Percentiles rank a stretch among this genome's conserved stretches.
These are phyloP conservation scores for Pegoplata infirma DNA, from an alignment of 2,888 invertebrate genomes.

Conservation along the genomic window DNA sequence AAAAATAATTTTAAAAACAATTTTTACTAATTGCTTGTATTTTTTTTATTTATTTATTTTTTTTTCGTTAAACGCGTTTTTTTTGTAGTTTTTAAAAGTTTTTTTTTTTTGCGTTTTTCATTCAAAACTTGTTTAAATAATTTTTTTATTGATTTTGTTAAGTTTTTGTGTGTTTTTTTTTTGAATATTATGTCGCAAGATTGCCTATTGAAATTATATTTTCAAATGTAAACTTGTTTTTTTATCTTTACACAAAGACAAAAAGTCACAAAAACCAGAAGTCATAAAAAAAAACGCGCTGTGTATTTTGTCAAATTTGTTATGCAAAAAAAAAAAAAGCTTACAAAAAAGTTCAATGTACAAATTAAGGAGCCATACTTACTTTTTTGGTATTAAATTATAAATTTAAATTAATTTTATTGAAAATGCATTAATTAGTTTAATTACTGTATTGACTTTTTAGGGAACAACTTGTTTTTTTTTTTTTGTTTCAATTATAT, in stretches of 20 bases:
- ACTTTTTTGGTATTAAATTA: no score
- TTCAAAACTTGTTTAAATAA: not conserved
- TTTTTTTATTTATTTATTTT: no score
- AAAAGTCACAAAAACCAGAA: constrained; percentile 1
- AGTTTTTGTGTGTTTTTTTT: constrained; percentile 2
- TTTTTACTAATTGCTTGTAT: no score
- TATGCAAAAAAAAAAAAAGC: not conserved
- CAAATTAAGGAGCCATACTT: constrained; percentile 13
- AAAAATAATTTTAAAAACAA: no score
- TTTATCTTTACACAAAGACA: constrained; percentile 4
- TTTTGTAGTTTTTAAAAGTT: no score
- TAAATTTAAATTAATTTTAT: no score
- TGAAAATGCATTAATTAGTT: no score
- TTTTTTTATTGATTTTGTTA: constrained; percentile 8
- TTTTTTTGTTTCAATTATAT: no score
- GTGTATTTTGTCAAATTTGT: not conserved
- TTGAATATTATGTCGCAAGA: constrained; percentile 29
- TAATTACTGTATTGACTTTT: no score
- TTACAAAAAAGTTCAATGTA: constrained; percentile 23
- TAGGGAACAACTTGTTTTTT: no score
- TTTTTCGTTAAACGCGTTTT: no score
- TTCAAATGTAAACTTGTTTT: constrained; percentile 29
- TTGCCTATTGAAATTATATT: constrained; percentile 27
- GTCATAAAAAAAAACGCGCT: not conserved
- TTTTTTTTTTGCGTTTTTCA: not conserved